Percentiles rank a stretch among this genome's conserved stretches.
Evolutionary conservation across 1,140 invertebrate species (phyloP).

Genomic region (Vollenhovia emeryi): DNA sequence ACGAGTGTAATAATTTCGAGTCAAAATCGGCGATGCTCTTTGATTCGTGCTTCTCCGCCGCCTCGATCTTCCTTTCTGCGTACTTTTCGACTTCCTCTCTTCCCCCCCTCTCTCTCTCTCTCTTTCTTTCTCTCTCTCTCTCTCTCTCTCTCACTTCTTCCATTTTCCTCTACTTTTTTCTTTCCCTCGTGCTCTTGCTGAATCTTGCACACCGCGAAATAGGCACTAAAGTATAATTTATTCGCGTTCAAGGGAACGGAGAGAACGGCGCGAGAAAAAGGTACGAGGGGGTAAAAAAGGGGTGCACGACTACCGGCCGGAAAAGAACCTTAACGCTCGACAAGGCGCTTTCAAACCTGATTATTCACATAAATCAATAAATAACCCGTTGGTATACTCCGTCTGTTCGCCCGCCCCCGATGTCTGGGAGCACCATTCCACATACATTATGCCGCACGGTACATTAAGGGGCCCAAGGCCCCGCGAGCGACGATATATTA

Average conservation of each 20-base stretch:
- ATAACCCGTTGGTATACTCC: constrained; percentile 66
- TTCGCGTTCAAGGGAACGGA: constrained; percentile 38
- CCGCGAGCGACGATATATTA: constrained; percentile 75
- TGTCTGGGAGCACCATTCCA: constrained; percentile 65
- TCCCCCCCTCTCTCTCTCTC: not conserved
- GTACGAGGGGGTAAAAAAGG: constrained; percentile 29
- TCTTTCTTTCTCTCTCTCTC: not conserved
- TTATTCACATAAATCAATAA: constrained; percentile 79
- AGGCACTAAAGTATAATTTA: constrained; percentile 71
- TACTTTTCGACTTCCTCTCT: constrained; percentile 17
- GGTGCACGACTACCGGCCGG: constrained; percentile 53
- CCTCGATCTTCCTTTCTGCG: not conserved
- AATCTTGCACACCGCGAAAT: constrained; percentile 55
- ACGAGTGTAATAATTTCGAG: constrained; percentile 62
- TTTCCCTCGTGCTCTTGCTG: not conserved
- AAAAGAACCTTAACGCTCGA: constrained; percentile 70
- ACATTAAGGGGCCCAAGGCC: constrained; percentile 63
- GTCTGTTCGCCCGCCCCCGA: not conserved
- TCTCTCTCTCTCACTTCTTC: not conserved
- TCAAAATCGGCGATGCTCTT: constrained; percentile 25
- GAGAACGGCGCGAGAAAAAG: constrained; percentile 12
- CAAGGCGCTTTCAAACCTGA: constrained; percentile 75
- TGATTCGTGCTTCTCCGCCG: constrained; percentile 36
- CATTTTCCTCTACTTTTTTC: not conserved
- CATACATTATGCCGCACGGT: constrained; percentile 71